A percentile compares a stretch with the other conserved stretches of the same genome.
These are phyloP conservation scores for Clarias laeviceps DNA, from an alignment of 2,797 vertebrate genomes.

Conservation along the genomic window DNA sequence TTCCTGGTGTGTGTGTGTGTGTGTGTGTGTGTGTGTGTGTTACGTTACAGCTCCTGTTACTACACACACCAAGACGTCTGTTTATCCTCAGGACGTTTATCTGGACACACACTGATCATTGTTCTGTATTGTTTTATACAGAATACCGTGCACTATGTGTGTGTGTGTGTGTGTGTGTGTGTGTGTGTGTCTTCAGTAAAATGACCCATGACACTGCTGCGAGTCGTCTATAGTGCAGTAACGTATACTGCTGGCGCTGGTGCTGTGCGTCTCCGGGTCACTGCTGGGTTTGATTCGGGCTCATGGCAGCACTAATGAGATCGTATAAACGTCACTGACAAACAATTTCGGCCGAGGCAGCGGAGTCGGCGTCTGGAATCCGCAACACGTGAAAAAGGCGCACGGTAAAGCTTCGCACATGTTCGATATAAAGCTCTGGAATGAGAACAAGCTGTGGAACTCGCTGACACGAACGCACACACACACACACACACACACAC, in stretches of 20 bases:
- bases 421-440: conserved; percentile 47
- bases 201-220: not conserved
- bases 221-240: not conserved
- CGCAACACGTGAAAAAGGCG: conserved; percentile 31
- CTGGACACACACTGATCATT: not conserved
- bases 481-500: not conserved
- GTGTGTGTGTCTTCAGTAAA: not conserved
- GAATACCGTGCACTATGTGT: not conserved
- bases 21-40: not conserved
- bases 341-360: conserved; percentile 33
- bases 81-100: not conserved
- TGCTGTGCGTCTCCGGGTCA: conserved; percentile 6
- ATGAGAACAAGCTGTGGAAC: conserved; percentile 48
- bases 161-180: conserved; percentile 3
- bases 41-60: conserved; percentile 3
- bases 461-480: not conserved
- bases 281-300: conserved; percentile 17
- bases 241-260: conserved; percentile 11
- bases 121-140: not conserved
- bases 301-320: conserved; percentile 32
- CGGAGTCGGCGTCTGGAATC: conserved; percentile 44
- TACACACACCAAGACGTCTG: not conserved
- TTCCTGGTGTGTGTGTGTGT: not conserved
- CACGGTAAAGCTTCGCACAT: conserved; percentile 46
- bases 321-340: conserved; percentile 33